Conservation (phyloP, 1,140 invertebrate genomes). For the Schmidtea mediterranea region DNA sequence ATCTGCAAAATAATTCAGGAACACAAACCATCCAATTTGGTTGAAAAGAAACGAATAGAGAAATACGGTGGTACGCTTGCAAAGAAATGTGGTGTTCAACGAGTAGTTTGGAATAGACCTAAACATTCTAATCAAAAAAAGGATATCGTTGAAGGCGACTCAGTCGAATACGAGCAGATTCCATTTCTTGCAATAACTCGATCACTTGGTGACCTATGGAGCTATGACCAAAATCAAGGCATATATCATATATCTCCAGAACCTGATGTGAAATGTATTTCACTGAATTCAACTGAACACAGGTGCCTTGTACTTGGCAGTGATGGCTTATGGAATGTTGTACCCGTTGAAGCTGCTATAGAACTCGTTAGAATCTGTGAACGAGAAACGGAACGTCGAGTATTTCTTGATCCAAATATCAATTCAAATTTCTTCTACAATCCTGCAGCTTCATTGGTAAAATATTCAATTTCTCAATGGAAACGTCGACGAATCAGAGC, state of each 20-base stretch:
- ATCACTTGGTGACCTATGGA: conserved; percentile 81
- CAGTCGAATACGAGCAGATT: conserved; percentile 51
- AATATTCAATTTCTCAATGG: conserved; percentile 44
- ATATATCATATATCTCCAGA: conserved; percentile 86
- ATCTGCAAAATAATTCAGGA: too few species aligned
- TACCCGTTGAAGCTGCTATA: conserved; percentile 53
- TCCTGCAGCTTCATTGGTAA: conserved; percentile 62
- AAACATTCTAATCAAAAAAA: conserved; percentile 32
- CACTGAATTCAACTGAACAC: conserved; percentile 46
- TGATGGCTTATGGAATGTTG: conserved; percentile 84
- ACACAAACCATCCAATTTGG: conserved; percentile 71
- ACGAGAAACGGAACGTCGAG: conserved; percentile 3
- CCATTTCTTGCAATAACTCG: conserved; percentile 80
- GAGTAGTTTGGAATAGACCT: conserved; percentile 84
- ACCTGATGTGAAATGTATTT: conserved; percentile 62
- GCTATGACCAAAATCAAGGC: conserved; percentile 59
- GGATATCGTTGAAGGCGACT: conserved; percentile 23
- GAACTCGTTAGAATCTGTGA: conserved; percentile 39
- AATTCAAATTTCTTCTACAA: conserved; percentile 28
- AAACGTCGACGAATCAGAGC: conserved; percentile 48
- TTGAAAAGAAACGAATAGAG: conserved; percentile 55
- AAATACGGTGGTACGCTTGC: conserved; percentile 47
- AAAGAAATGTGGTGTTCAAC: conserved; percentile 60
- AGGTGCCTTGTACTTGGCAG: conserved; percentile 75
- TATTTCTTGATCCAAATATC: neutral